Base-by-base conservation (phyloP, 53 echinoderm and acorn worm species). In the Holothuria scabra region DNA sequence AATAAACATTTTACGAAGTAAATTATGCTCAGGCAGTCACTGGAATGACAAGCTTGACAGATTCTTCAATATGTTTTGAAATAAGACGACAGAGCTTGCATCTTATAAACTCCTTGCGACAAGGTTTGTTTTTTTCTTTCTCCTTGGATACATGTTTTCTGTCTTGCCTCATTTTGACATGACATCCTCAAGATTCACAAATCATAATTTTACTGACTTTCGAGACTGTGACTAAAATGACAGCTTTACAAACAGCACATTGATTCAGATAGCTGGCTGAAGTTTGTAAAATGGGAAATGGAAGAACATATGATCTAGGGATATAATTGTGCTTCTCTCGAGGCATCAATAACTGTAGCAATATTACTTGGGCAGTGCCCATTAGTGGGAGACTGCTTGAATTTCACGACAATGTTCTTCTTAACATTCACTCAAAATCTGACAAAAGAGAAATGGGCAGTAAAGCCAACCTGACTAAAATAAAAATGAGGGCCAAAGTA, bases 191-290 rank as follows among this genome's bases (percentile, higher is more conserved):
- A 72, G 34, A 44, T 46, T 52, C 52, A 52, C 52, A 52, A 52
- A 52, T 72, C 72, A 72, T 72, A 72, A 72, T 72, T 72, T 72
- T 44, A 72, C 72, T 72, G 44, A 72, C 46, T 72, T 72, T 46
- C 48, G 28, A 72, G 22, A 38, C 72, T 72, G 32, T 72, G 72
- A 72, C 48, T 72, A 72, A 72, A 49, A 72, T 72, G 72, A 72
- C 72, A 72, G 48, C 72, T 72, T 72, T 72, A 26, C 72, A 72
- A 72, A 72, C 72, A 72, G 44, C 28, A 72, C 48, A 24, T 46
- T 44, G 46, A 72, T 72, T 22, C 46, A 72, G 72, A 52, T 52
- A 52, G 52, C 52, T 52, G 18, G 18, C 52, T 52, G 16, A 52
- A 52, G 52, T 16, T 52, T 14, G 18, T 52, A 52, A 52, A 52